Conservation (phyloP, 2,797 vertebrate genomes). For the Eleutherodactylus coqui region DNA sequence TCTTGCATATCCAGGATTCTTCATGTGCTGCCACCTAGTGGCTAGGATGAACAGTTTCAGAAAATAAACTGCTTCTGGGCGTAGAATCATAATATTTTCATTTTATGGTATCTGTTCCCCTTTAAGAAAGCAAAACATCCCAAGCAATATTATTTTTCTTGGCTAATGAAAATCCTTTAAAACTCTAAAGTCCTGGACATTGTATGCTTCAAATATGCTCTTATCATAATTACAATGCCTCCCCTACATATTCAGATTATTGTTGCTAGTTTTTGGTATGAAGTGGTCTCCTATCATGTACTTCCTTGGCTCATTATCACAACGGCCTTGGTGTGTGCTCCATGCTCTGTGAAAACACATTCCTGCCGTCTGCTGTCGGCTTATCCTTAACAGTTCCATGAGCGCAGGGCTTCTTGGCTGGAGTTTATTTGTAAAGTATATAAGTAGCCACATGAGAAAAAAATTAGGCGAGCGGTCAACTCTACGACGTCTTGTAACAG, state of each 20-base stretch:
- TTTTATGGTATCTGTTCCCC: not conserved
- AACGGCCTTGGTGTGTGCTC: constrained; percentile 28
- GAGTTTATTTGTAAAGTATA: not conserved
- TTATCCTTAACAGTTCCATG: not conserved
- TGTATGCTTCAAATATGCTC: not conserved
- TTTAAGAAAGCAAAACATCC: not conserved
- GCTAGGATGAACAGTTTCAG: not conserved
- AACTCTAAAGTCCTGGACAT: not conserved
- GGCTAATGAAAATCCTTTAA: not conserved
- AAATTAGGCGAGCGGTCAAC: not conserved
- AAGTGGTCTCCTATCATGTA: not conserved
- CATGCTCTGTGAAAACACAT: constrained; percentile 16
- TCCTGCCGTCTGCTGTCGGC: not conserved
- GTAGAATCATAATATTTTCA: not conserved
- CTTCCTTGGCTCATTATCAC: constrained; percentile 26
- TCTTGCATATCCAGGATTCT: not conserved
- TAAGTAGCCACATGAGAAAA: not conserved
- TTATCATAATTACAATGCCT: not conserved
- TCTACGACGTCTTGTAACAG: not conserved
- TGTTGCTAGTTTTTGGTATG: constrained; percentile 3
- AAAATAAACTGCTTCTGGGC: no score
- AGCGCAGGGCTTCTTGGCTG: not conserved
- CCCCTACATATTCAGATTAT: not conserved
- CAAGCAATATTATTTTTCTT: not conserved
- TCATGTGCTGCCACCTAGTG: not conserved